A percentile compares a stretch with the other conserved stretches of the same genome.
Evolutionary conservation across 1,140 invertebrate genomes (phyloP).

Genomic region (Chrysoperla carnea): DNA sequence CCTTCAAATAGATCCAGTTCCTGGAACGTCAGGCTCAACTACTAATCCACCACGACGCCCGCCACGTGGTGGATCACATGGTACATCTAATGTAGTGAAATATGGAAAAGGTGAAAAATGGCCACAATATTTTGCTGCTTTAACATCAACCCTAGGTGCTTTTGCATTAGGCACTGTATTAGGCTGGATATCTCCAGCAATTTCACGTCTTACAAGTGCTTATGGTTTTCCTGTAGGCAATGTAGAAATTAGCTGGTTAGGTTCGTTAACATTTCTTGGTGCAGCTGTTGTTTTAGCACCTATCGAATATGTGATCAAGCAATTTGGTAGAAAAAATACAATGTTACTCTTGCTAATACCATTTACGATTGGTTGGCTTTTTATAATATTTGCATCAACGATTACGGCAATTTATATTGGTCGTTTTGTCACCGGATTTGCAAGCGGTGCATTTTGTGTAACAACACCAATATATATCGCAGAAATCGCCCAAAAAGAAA

Average conservation of each 20-base stretch:
- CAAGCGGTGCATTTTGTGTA: constrained; percentile 55
- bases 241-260: constrained; percentile 48
- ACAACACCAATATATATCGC: constrained; percentile 63
- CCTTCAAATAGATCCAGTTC: no score
- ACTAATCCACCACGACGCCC: no score
- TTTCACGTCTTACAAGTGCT: constrained; percentile 24
- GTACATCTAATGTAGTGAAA: no score
- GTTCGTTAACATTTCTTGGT: constrained; percentile 49
- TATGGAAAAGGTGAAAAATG: no score
- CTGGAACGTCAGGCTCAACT: no score
- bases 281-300: constrained; percentile 51
- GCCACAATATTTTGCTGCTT: no score
- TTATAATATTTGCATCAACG: constrained; percentile 49
- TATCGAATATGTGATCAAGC: constrained; percentile 54
- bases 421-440: constrained; percentile 54
- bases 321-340: constrained; percentile 52
- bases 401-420: constrained; percentile 50
- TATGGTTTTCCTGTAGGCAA: constrained; percentile 32
- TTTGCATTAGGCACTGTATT: constrained; percentile 35
- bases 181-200: constrained; percentile 61
- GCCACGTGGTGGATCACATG: no score
- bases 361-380: constrained; percentile 54
- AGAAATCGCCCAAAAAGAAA: constrained; percentile 59
- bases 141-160: constrained; percentile 23
- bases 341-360: constrained; percentile 53